Evolutionary conservation across 2,797 vertebrate species (phyloP), one percentile per base, ranked within the genome.

Genomic region (Alcedo atthis): DNA sequence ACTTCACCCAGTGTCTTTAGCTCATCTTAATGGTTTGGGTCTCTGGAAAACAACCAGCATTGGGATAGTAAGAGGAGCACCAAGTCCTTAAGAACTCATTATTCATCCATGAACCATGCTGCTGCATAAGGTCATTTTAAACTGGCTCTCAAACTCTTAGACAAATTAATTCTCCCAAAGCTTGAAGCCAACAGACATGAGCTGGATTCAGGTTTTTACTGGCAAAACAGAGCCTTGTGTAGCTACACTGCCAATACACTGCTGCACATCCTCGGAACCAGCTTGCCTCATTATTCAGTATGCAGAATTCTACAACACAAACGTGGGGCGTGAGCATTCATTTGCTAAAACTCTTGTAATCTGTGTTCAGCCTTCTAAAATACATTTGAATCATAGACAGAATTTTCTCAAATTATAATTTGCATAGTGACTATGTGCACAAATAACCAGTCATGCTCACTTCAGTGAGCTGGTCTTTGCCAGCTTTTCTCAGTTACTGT

Each of bases 401-500:
- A 69, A 61, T 85, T 68, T 93, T 85, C 68, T 85, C 64, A 71
- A 86, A 3, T 67, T 89, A 67, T 37, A 83, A 87, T 73, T 54
- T n/a, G 40, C 58, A n/a, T 32, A 70, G 51, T 67, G 92, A 70
- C 75, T 89, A 7, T 46, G 51, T 79, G 75, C 69, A 78, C 69
- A 92, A 92, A 86, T 48, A 83, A 59, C 53, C 81, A 94, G 66
- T 94, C 92, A 81, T 61, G 51, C 45, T 92, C 87, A 87, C 74
- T 70, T 42, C 58, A 75, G 67, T 87, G 59, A 88, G 88, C 75
- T 90, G 71, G 43, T 63, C 64, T 87, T 82, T 43, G 55, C 66
- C 80, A 79, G 54, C 49, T 87, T 85, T 86, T 76, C 59, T 67
- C 64, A 92, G 3, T 33, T 67, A 22, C 77, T 79, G 42, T 85